phyloP scores from a whole-genome alignment of 1,140 invertebrate genomes.

The Copidosoma floridanum region DNA sequence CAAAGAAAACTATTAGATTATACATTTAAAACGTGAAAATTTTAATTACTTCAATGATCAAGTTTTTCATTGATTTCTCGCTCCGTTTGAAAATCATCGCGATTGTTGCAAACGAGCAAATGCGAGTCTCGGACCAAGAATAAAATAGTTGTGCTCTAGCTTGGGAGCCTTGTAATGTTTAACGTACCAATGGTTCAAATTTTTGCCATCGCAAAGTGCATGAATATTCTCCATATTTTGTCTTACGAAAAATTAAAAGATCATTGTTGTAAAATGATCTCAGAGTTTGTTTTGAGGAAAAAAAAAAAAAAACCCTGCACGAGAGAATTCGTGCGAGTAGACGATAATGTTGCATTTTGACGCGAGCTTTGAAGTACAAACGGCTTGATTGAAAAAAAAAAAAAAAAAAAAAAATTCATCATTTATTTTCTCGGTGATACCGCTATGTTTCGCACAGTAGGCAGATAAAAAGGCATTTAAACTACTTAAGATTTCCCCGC shows the following conservation, averaged over 20 bases:
- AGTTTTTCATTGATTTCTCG: no score
- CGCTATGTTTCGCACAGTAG: background rate
- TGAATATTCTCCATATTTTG: constrained; percentile 5
- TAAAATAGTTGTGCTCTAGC: no score
- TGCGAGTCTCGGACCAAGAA: background rate
- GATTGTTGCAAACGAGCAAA: background rate
- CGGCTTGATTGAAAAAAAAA: no score
- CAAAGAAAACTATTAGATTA: no score
- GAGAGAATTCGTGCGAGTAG: background rate
- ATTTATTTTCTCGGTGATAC: background rate
- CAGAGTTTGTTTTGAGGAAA: background rate
- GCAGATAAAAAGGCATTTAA: constrained; percentile 17
- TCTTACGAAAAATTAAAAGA: background rate
- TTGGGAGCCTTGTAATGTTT: no score
- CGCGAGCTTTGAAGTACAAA: background rate
- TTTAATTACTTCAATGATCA: no score
- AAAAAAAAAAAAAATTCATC: no score
- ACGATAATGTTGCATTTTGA: background rate
- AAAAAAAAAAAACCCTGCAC: background rate
- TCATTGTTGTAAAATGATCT: constrained; percentile 9
- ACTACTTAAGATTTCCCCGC: constrained; percentile 6
- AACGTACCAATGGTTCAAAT: no score
- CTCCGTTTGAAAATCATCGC: background rate
- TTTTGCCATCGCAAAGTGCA: background rate
- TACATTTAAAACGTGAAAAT: no score